Evolutionary conservation across 1,140 invertebrate species (phyloP).

Genomic region (Formica selysi): DNA sequence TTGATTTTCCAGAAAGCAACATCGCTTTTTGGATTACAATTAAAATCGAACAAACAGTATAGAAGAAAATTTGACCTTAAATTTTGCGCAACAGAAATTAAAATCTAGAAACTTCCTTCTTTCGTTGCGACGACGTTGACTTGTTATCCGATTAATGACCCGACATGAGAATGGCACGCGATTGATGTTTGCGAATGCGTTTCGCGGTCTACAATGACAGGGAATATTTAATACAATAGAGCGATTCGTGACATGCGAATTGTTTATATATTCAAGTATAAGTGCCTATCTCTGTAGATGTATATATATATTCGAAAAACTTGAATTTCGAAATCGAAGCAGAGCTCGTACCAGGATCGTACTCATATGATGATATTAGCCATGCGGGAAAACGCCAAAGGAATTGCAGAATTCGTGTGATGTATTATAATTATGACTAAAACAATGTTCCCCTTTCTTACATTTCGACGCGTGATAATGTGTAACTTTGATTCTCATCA

Average conservation of each 20-base stretch:
- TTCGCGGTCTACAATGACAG: neutral
- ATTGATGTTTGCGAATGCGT: neutral
- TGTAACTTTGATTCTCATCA: slow-evolving; percentile 28
- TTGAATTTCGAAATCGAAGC: slow-evolving; percentile 53
- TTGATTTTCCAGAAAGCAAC: neutral
- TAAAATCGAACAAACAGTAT: neutral
- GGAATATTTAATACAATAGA: neutral
- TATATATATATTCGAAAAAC: neutral
- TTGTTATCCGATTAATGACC: slow-evolving; percentile 18
- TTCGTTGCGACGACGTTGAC: neutral
- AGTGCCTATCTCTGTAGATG: neutral
- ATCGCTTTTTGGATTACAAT: neutral
- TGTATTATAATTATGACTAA: slow-evolving; percentile 60
- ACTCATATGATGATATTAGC: slow-evolving; percentile 17
- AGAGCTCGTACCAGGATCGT: slow-evolving; percentile 69
- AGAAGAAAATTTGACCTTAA: neutral
- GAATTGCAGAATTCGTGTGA: slow-evolving; percentile 59
- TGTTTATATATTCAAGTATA: neutral
- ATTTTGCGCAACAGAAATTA: neutral
- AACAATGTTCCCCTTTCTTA: slow-evolving; percentile 63
- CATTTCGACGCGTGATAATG: slow-evolving; percentile 24
- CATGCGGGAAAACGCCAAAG: slow-evolving; percentile 35
- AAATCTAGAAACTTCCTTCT: slow-evolving; percentile 4
- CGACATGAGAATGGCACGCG: neutral
- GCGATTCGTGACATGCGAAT: neutral